Conservation (phyloP, 1,140 invertebrate genomes). For the Gryllus bimaculatus region DNA sequence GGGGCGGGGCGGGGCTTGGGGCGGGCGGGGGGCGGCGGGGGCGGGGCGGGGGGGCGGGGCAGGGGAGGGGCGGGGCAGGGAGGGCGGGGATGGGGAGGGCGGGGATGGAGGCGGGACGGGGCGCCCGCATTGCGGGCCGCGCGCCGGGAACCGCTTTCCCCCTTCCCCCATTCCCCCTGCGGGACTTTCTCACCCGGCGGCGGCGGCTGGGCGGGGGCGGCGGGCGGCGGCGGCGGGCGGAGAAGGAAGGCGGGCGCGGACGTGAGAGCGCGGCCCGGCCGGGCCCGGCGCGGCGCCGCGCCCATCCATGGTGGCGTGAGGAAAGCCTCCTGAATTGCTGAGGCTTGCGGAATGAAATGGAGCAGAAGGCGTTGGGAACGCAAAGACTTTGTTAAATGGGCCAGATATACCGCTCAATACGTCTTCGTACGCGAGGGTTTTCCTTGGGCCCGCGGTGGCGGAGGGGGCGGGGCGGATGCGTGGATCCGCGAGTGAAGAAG, state of each 20-base stretch:
- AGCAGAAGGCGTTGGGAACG: neutral
- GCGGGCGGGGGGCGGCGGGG: too few relatives aligned
- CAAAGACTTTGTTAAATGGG: neutral
- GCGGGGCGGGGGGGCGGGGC: too few relatives aligned
- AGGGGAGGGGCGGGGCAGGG: too few relatives aligned
- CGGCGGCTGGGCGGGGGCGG: too few relatives aligned
- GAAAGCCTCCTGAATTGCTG: neutral
- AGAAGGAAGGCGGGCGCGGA: neutral
- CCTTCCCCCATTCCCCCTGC: neutral
- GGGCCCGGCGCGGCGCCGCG: too few relatives aligned
- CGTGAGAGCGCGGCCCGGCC: neutral
- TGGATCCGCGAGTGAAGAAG: neutral
- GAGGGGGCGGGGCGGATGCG: neutral
- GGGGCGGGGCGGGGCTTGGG: too few relatives aligned
- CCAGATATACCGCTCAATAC: constrained; percentile 3
- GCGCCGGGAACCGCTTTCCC: too few relatives aligned
- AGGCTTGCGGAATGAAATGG: constrained; percentile 3
- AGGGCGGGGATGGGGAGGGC: too few relatives aligned
- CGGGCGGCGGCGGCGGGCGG: too few relatives aligned
- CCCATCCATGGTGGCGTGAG: neutral
- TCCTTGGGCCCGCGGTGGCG: neutral
- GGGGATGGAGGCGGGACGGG: too few relatives aligned
- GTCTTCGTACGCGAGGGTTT: neutral
- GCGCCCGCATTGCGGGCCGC: too few relatives aligned
- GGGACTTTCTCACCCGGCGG: neutral